Percentiles rank a stretch among this genome's conserved stretches.
phyloP scores from a whole-genome alignment of 1,140 invertebrate genomes.

The Goniozus legneri region DNA sequence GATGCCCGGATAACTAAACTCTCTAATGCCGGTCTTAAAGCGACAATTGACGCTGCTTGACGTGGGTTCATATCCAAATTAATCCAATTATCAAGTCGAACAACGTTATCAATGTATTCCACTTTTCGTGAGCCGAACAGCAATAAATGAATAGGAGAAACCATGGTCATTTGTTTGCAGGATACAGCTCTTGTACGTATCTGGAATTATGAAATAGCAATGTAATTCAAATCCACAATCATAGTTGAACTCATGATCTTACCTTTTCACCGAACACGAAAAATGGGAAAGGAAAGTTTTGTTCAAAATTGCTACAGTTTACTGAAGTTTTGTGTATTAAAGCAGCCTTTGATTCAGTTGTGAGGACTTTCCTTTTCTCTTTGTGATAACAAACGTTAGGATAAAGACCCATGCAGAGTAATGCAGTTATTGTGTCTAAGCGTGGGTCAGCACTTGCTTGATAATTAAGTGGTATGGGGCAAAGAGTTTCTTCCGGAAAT shows the following conservation, averaged over 20 bases:
- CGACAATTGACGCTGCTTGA: slow-evolving; percentile 76
- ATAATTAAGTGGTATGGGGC: slow-evolving; percentile 63
- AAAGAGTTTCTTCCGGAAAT: slow-evolving; percentile 85
- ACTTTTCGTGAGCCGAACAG: slow-evolving; percentile 89
- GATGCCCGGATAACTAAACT: slow-evolving; percentile 75
- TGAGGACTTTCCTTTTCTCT: slow-evolving; percentile 92
- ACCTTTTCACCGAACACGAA: slow-evolving; percentile 98
- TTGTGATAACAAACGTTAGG: slow-evolving; percentile 96
- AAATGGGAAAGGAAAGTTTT: slow-evolving; percentile 88
- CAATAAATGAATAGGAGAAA: slow-evolving; percentile 88
- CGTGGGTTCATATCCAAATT: slow-evolving; percentile 81
- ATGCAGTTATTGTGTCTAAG: slow-evolving; percentile 80
- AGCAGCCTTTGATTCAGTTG: slow-evolving; percentile 90
- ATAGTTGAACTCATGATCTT: slow-evolving; percentile 14
- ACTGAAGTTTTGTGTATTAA: slow-evolving; percentile 96
- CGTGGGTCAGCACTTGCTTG: slow-evolving; percentile 76
- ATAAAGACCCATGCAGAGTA: slow-evolving; percentile 89
- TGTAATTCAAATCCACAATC: slow-evolving; percentile 1
- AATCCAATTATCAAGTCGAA: slow-evolving; percentile 88
- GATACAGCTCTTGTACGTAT: slow-evolving; percentile 93
- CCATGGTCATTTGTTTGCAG: slow-evolving; percentile 97
- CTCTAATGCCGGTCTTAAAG: slow-evolving; percentile 85
- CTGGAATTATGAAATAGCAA: slow-evolving; percentile 36
- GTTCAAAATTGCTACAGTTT: slow-evolving; percentile 83
- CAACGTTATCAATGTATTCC: slow-evolving; percentile 67